Conservation (phyloP, 2,888 invertebrate genomes). For the Camponotus fellah region DNA sequence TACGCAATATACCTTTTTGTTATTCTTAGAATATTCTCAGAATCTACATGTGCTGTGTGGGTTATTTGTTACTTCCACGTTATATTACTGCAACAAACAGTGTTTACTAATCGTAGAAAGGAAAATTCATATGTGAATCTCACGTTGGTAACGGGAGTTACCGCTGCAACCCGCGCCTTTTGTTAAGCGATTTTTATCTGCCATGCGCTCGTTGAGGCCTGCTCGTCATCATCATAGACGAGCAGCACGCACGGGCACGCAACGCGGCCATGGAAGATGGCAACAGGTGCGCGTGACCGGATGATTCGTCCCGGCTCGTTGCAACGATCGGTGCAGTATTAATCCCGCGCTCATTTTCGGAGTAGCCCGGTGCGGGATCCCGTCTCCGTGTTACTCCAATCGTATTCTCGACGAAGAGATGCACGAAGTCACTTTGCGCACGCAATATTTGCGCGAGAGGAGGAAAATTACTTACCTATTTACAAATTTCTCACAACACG, state of each 20-base stretch:
- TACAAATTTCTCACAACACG: conserved; percentile 76
- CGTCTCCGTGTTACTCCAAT: not conserved
- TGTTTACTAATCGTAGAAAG: no score
- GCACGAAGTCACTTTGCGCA: not conserved
- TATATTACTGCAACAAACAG: no score
- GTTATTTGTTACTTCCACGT: no score
- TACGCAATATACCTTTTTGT: no score
- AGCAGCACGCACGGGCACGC: not conserved
- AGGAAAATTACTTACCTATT: conserved; percentile 79
- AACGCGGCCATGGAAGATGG: conserved; percentile 56
- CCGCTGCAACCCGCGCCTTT: not conserved
- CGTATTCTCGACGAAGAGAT: not conserved
- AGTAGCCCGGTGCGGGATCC: not conserved
- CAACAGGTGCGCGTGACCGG: conserved; percentile 70
- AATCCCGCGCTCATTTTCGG: not conserved
- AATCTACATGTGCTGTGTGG: no score
- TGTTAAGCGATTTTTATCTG: conserved; percentile 26
- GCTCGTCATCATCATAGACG: not conserved
- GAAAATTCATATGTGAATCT: no score
- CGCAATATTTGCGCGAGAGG: not conserved
- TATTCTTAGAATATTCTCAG: no score
- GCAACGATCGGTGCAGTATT: conserved; percentile 32
- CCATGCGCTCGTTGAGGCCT: not conserved
- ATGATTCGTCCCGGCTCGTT: conserved; percentile 8
- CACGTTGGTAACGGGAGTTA: no score